phyloP scores from a whole-genome alignment of 2,797 vertebrate genomes.

The Gambelia wislizenii region DNA sequence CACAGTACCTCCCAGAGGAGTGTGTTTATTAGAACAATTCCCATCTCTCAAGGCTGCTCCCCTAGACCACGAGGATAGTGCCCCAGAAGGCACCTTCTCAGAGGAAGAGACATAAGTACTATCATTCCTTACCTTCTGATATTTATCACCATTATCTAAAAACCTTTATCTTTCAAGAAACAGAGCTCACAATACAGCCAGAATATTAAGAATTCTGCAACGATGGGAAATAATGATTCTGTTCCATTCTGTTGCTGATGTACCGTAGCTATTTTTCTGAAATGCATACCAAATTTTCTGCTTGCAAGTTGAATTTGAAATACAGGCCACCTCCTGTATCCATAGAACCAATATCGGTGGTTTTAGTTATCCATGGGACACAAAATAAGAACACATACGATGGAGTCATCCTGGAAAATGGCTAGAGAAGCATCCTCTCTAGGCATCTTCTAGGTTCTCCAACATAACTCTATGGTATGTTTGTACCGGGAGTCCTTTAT shows the following conservation, averaged over 20 bases:
- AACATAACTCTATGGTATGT: too few relatives aligned
- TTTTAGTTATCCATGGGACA: too few relatives aligned
- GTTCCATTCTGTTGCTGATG: background rate
- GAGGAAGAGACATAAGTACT: background rate
- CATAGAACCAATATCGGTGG: too few relatives aligned
- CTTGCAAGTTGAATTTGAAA: background rate
- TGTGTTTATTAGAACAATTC: background rate
- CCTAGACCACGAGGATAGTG: background rate
- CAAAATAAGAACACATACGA: too few relatives aligned
- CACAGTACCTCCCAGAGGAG: background rate
- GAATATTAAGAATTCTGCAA: background rate
- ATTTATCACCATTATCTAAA: background rate
- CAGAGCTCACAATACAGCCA: background rate
- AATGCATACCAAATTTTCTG: background rate
- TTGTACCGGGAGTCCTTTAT: too few relatives aligned
- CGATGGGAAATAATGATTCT: background rate
- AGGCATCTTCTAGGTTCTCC: too few relatives aligned
- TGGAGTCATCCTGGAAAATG: too few relatives aligned
- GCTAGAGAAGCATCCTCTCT: too few relatives aligned
- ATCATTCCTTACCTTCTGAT: background rate
- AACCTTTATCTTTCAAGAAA: background rate
- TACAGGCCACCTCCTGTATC: too few relatives aligned
- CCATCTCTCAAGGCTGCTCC: background rate
- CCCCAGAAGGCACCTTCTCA: background rate
- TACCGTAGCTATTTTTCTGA: background rate